Conservation (phyloP, 2,113 vertebrate species). For the Elephas maximus region DNA sequence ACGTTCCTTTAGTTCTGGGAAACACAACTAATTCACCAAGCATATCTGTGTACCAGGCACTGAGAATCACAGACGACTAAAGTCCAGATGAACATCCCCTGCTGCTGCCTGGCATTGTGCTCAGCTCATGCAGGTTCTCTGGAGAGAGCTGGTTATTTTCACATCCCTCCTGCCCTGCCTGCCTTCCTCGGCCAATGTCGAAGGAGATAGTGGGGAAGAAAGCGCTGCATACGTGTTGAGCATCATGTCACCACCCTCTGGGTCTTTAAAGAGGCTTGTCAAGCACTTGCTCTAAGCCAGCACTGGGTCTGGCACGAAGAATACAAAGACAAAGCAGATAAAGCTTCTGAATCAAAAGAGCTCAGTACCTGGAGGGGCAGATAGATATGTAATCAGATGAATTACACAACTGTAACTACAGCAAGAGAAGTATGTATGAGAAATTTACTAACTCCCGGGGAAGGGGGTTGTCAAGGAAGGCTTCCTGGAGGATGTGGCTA, state of each 20-base stretch:
- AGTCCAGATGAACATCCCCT: not conserved
- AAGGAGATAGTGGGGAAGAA: not conserved
- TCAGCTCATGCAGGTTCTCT: not conserved
- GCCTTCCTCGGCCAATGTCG: not conserved
- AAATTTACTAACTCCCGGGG: not conserved
- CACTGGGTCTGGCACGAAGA: not conserved
- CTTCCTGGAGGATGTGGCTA: not conserved
- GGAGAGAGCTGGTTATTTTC: not conserved
- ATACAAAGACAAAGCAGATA: not conserved
- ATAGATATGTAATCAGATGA: not conserved
- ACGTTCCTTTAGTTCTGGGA: not conserved
- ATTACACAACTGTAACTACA: not conserved
- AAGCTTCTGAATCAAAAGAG: not conserved
- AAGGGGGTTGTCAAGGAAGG: not conserved
- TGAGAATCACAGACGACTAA: not conserved
- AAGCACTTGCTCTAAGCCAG: not conserved
- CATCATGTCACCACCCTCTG: accelerated
- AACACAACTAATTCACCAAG: not conserved
- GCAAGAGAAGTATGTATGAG: not conserved
- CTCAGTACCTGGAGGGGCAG: not conserved
- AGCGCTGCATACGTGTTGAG: not conserved
- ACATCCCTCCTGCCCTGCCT: not conserved
- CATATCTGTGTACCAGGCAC: not conserved
- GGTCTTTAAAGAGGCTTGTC: not conserved
- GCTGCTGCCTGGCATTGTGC: not conserved